A percentile compares a stretch with the other conserved stretches of the same genome.
Evolutionary conservation across 2,113 vertebrate genomes (phyloP).

Genomic region (Tetrax tetrax): DNA sequence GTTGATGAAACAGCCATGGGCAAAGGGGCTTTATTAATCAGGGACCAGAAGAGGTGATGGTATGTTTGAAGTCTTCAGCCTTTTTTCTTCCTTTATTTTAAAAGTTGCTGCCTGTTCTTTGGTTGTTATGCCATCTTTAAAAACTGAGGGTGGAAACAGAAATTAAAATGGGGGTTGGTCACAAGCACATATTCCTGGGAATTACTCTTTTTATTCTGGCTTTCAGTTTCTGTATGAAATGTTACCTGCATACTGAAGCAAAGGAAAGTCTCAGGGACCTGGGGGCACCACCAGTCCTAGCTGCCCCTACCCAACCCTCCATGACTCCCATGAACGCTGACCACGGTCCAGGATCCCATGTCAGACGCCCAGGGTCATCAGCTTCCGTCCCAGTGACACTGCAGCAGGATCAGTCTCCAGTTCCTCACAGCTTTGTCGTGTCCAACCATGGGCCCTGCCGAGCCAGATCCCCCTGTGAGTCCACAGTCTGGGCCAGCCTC

Average conservation of each 20-base stretch:
- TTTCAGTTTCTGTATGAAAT: not conserved
- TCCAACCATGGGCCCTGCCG: no score
- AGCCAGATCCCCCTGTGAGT: not conserved
- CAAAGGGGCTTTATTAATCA: not conserved
- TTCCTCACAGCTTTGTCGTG: not conserved
- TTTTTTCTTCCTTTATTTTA: not conserved
- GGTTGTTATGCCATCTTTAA: not conserved
- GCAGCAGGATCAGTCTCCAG: not conserved
- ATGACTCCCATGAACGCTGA: accelerated
- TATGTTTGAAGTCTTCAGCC: not conserved
- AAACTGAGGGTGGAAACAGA: not conserved
- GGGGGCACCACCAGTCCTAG: no score
- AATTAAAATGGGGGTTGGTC: not conserved
- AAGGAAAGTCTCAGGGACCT: not conserved
- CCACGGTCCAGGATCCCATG: no score
- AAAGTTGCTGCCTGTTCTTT: not conserved
- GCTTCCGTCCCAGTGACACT: not conserved
- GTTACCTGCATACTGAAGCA: not conserved
- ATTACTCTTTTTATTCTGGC: not conserved
- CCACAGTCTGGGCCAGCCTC: not conserved
- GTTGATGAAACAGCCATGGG: not conserved
- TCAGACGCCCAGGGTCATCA: no score
- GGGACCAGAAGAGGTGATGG: not conserved
- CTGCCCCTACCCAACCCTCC: not conserved
- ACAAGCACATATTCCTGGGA: not conserved